Conservation (phyloP, 2,888 invertebrate genomes). For the Macrophya annulata region DNA sequence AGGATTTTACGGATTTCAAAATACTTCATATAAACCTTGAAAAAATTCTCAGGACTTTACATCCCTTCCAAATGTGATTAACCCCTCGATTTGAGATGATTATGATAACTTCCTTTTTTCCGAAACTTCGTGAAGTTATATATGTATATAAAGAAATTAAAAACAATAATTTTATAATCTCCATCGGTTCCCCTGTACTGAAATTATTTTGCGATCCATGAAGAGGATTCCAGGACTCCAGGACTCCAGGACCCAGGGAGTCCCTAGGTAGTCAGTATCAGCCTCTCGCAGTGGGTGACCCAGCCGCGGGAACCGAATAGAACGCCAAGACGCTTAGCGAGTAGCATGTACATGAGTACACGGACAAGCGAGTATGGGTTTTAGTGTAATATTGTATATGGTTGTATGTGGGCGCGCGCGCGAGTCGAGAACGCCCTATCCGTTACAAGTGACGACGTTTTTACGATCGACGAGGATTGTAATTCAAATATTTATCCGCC, state of each 20-base stretch:
- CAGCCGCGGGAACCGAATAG: constrained; percentile 26
- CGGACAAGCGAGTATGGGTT: background rate
- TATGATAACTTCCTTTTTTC: background rate
- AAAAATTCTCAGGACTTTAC: background rate
- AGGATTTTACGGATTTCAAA: background rate
- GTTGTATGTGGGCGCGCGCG: constrained; percentile 47
- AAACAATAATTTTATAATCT: background rate
- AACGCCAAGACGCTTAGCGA: constrained; percentile 31
- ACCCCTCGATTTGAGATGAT: no score
- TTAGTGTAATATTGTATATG: constrained; percentile 7
- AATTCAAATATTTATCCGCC: constrained; percentile 75
- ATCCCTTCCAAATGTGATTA: background rate
- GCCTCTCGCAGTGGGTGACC: constrained; percentile 58
- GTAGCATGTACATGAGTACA: background rate
- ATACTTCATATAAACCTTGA: background rate
- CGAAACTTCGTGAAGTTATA: background rate
- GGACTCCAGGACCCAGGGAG: constrained; percentile 42
- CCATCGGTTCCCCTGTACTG: background rate
- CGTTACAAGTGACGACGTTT: constrained; percentile 76
- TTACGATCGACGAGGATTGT: constrained; percentile 75
- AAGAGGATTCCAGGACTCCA: constrained; percentile 44
- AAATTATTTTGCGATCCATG: constrained; percentile 25
- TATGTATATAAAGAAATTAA: background rate
- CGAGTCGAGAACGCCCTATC: constrained; percentile 64
- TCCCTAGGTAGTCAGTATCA: background rate